Evolutionary conservation across 2,797 vertebrate species (phyloP).

Genomic region (Monodelphis domestica): DNA sequence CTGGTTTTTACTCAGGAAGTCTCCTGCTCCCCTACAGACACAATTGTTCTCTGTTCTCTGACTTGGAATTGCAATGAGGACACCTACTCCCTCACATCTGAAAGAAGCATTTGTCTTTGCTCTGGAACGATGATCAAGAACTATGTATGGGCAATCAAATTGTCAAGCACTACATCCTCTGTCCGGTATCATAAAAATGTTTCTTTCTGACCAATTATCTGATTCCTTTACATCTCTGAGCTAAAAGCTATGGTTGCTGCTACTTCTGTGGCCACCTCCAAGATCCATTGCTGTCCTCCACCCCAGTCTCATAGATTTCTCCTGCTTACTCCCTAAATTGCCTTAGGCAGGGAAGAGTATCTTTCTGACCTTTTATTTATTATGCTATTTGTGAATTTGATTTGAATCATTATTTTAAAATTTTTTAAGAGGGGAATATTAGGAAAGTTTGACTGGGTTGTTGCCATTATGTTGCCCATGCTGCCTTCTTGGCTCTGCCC

Average conservation of each 20-base stretch:
- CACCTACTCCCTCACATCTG: background rate
- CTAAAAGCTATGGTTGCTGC: background rate
- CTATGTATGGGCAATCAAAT: background rate
- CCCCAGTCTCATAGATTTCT: background rate
- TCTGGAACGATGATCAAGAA: background rate
- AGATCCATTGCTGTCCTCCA: background rate
- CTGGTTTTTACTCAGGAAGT: background rate
- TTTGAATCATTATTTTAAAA: background rate
- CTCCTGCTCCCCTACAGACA: background rate
- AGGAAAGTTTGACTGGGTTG: background rate
- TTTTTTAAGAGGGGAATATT: background rate
- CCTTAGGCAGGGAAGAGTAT: background rate
- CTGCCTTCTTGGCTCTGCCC: background rate
- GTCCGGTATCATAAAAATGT: too few relatives aligned
- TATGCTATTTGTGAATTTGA: background rate
- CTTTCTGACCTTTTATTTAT: background rate
- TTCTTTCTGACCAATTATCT: background rate
- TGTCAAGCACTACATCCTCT: too few relatives aligned
- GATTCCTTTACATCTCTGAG: background rate
- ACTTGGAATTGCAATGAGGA: background rate
- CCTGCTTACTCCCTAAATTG: background rate
- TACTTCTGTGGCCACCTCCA: background rate
- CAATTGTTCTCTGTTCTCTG: background rate
- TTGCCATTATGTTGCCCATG: too few relatives aligned
- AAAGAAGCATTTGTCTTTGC: background rate